phyloP scores from a whole-genome alignment of 2,113 vertebrate genomes.

The Ia io region DNA sequence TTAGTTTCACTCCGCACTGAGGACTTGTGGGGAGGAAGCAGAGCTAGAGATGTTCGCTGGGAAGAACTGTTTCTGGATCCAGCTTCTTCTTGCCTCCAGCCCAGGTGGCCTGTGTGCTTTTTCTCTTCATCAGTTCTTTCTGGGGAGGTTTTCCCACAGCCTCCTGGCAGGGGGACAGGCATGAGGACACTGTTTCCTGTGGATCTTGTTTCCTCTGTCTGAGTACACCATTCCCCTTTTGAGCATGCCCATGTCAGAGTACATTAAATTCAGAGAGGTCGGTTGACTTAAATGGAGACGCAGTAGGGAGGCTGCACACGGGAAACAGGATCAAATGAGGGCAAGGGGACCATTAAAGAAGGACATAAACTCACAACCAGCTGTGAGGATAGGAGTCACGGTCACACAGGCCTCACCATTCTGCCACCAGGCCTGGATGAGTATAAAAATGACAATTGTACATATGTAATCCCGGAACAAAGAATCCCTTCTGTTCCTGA shows the following conservation, averaged over 20 bases:
- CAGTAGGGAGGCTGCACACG: background rate
- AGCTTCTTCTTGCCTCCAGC: constrained; percentile 42
- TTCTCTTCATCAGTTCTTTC: background rate
- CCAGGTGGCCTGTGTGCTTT: constrained; percentile 18
- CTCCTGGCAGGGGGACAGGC: constrained; percentile 37
- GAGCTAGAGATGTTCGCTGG: constrained; percentile 5
- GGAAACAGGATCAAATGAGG: background rate
- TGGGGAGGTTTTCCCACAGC: constrained; percentile 53
- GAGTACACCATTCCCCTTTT: constrained; percentile 24
- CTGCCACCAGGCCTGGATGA: background rate
- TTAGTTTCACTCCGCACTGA: constrained; percentile 51
- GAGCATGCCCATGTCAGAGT: background rate
- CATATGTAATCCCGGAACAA: background rate
- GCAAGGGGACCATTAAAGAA: background rate
- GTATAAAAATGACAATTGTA: constrained; percentile 43
- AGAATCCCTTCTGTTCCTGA: background rate
- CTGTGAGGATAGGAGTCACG: background rate
- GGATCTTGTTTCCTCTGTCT: constrained; percentile 37
- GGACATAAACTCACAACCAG: constrained; percentile 38
- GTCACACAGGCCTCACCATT: background rate
- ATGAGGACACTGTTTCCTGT: constrained; percentile 22
- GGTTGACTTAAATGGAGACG: background rate
- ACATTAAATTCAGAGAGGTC: constrained; percentile 54
- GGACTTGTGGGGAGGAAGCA: constrained; percentile 32
- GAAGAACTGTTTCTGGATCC: constrained; percentile 42